Evolutionary conservation across 2,888 invertebrate species (phyloP).

Genomic region (Andrena marginata): DNA sequence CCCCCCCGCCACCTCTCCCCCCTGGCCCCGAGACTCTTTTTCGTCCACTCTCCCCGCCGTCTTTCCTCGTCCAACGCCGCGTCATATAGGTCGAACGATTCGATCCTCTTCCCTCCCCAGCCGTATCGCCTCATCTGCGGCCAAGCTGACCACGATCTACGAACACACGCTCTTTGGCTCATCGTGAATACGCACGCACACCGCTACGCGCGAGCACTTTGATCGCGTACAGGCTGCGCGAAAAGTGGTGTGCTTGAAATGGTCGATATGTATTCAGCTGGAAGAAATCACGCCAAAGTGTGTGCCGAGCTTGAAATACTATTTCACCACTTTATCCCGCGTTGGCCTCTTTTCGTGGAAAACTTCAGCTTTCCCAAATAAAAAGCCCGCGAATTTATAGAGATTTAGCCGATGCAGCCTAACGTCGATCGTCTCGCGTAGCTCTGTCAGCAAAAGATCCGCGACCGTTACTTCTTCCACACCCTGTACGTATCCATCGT

Average conservation of each 20-base stretch:
- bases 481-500: slow-evolving; percentile 37
- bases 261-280: neutral
- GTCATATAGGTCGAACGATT: neutral
- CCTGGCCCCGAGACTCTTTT: slow-evolving; percentile 18
- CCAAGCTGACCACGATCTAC: slow-evolving; percentile 62
- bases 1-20: too few species aligned
- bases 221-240: neutral
- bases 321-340: neutral
- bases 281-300: neutral
- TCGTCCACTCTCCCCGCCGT: slow-evolving; percentile 29
- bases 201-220: neutral
- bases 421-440: neutral
- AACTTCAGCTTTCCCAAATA: too few species aligned
- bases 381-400: too few species aligned
- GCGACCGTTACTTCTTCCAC: neutral
- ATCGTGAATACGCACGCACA: slow-evolving; percentile 8
- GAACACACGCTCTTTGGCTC: slow-evolving; percentile 49
- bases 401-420: neutral
- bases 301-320: neutral
- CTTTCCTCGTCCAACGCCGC: slow-evolving; percentile 6
- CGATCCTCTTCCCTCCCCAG: slow-evolving; percentile 19
- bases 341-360: neutral
- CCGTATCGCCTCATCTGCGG: slow-evolving; percentile 46
- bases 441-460: neutral
- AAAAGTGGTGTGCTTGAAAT: neutral